Base-by-base conservation (phyloP, 2,797 vertebrate genomes). In the Gallinago nigripennis region DNA sequence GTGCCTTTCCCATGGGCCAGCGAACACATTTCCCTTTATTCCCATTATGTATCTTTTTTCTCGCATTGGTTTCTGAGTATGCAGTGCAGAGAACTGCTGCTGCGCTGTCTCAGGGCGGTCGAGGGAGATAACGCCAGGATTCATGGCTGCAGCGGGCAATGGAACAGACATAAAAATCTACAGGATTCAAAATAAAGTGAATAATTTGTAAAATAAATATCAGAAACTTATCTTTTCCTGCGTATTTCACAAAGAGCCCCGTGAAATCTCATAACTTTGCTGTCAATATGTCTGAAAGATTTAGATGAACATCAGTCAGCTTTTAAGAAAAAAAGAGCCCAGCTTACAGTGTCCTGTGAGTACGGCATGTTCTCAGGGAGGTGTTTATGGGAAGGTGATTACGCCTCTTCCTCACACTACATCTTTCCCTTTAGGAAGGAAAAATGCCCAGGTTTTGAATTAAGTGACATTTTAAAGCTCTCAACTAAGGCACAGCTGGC, bases 21-120 rank as follows among this genome's bases (percentile, higher is more conserved):
- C n/a, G 15, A 5, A 51, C 21, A 2, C 12, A 2, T 53, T 56
- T 50, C 58, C 41, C 7, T 63, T 57, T 51, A 6, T 61, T 50
- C 30, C 8, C 0, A 31, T 88, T 37, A 1, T 7, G 3, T 12
- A 16, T 35, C 39, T 0, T 2, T 3, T 35, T 3, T 3, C 48
- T 75, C 30, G 23, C 41, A 1, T 13, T 30, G 53, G 11, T 16
- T 82, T 65, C 30, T 11, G 5, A 41, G 48, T 12, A 9, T 19
- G 60, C 46, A 14, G 16, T 12, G 39, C 24, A 37, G 61, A 25
- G n/a, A 48, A 8, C 25, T 54, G 72, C 57, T 18, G 23, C 14
- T 37, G 3, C 0, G 24, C 48, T 46, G 1, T 33, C 31, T 35
- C 17, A 5, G 5, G 28, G 77, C 61, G 16, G 35, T 21, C 1